Evolutionary conservation across 2,113 vertebrate genomes (phyloP), one percentile per base, ranked within the genome.

Genomic region (Tragelaphus imberbis): DNA sequence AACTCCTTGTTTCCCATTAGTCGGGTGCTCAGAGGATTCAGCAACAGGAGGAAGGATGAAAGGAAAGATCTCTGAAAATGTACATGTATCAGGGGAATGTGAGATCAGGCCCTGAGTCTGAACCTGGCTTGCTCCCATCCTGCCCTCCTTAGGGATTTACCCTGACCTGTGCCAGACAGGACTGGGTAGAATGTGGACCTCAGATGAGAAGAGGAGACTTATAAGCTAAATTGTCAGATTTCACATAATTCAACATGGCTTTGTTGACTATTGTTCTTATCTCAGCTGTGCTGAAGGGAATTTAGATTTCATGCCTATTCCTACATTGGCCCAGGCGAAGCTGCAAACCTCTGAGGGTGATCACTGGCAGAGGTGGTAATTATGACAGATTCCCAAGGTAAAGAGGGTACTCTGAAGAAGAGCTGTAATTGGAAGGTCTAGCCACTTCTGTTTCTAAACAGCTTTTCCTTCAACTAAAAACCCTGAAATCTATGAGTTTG

Each of bases 291-390:
- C 33, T 36, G 1, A 9, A 28, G n/a, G 55, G 36, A 79, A 84
- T 40, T 77, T 36, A 47, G 27, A 40, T 23, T 17, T 2, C 21
- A 6, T 4, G 9, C 59, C 6, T 27, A 7, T 65, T 53, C 23
- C 1, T n/a, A 16, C 0, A 0, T 4, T 21, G 5, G 5, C 14
- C 40, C 16, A 6, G 23, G 28, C 8, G 27, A 5, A 55, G n/a
- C 27, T 36, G 16, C 10, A 10, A 25, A n/a, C 47, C 7, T 36
- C 7, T 12, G 27, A 44, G 68, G 30, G 25, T 27, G 25, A 16
- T 9, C 9, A 4, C 8, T 2, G 19, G 19, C 2, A 25, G 28
- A n/a, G 36, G 0, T 0, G 28, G 21, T 27, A 86, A 86, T 36
- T 71, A 23, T 10, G 11, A 25, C 44, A 13, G 10, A 86, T 55